These are phyloP conservation scores for Lycaena phlaeas DNA, from an alignment of 2,888 invertebrate genomes.

Conservation along the genomic window DNA sequence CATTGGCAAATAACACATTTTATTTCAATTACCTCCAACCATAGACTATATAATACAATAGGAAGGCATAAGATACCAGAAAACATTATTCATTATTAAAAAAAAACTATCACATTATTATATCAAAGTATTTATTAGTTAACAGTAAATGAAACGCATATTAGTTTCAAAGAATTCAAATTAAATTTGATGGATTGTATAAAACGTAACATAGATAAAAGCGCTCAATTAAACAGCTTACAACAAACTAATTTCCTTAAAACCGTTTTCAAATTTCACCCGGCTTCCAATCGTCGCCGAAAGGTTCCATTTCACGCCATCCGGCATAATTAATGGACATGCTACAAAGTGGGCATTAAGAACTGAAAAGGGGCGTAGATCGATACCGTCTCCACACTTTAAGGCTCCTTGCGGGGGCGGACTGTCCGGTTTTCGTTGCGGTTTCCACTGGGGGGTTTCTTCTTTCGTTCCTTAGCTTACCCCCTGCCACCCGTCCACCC, in stretches of 20 bases:
- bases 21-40: no score
- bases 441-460: slow-evolving; percentile 45
- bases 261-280: slow-evolving; percentile 26
- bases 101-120: no score
- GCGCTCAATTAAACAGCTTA: slow-evolving; percentile 25
- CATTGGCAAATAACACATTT: no score
- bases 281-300: slow-evolving; percentile 32
- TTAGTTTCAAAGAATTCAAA: slow-evolving; percentile 1
- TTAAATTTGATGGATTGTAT: slow-evolving; percentile 2
- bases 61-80: no score
- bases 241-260: slow-evolving; percentile 28
- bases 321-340: slow-evolving; percentile 61
- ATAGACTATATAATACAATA: no score
- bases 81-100: no score
- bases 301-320: slow-evolving; percentile 38
- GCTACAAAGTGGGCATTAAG: slow-evolving; percentile 64
- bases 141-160: background rate
- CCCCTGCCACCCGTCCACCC: slow-evolving; percentile 23
- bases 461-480: slow-evolving; percentile 58
- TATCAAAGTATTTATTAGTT: no score
- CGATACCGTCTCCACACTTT: slow-evolving; percentile 55
- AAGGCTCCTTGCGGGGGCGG: slow-evolving; percentile 43
- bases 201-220: slow-evolving; percentile 13
- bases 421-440: slow-evolving; percentile 33
- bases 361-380: slow-evolving; percentile 48